Evolutionary conservation across 2,888 invertebrate species (phyloP).

Genomic region (Balanococcus diminutus): DNA sequence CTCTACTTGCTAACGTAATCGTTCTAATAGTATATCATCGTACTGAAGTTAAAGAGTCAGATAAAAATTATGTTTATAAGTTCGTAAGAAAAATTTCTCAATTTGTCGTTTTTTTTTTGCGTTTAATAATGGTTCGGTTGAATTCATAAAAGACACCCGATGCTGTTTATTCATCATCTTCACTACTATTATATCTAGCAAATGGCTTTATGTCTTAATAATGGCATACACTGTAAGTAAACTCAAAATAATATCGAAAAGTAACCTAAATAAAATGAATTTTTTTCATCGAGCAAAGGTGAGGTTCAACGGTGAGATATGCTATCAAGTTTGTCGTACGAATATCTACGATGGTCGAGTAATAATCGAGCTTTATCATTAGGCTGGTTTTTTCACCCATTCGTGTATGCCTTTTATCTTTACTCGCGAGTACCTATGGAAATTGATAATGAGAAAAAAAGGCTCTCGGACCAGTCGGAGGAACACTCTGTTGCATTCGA

Average conservation of each 20-base stretch:
- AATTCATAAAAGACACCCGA: not conserved
- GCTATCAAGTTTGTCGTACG: not conserved
- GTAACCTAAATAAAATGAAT: conserved; percentile 41
- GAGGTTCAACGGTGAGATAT: conserved; percentile 51
- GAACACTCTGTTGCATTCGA: conserved; percentile 33
- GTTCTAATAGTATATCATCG: conserved; percentile 48
- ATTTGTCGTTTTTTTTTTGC: conserved; percentile 48
- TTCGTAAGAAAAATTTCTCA: conserved; percentile 16
- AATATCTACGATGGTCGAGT: not conserved
- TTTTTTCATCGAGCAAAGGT: conserved; percentile 42
- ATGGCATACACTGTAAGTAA: conserved; percentile 54
- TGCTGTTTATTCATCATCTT: conserved; percentile 25
- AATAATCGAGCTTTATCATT: not conserved
- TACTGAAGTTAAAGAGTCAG: conserved; percentile 40
- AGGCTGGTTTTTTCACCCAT: not conserved
- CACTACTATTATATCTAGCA: conserved; percentile 42
- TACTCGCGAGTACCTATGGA: not conserved
- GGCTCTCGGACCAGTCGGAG: not conserved
- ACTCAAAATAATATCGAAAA: conserved; percentile 9
- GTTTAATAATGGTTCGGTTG: not conserved
- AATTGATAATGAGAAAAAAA: not conserved
- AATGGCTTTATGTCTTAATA: conserved; percentile 51
- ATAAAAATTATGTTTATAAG: conserved; percentile 53
- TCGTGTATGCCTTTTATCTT: not conserved
- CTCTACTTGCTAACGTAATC: conserved; percentile 51